Conservation (phyloP, 2,113 vertebrate genomes). For the Tyrannus savana region DNA sequence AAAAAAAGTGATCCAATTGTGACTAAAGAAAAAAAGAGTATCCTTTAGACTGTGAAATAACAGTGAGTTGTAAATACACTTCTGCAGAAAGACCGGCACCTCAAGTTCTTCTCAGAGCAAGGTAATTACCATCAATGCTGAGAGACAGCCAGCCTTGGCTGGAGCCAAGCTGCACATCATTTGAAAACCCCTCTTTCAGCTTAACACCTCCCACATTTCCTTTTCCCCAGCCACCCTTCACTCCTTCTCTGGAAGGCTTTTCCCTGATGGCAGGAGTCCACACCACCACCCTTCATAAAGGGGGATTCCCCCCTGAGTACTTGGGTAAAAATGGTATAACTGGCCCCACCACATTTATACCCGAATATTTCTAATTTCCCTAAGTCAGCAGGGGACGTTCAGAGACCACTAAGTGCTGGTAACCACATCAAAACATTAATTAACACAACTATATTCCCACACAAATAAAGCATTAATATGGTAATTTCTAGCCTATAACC, state of each 20-base stretch:
- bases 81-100: not conserved
- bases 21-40: not conserved
- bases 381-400: slow-evolving; percentile 52
- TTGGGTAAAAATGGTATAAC: not conserved
- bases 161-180: not conserved
- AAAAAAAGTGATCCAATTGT: not conserved
- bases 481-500: slow-evolving; percentile 64
- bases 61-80: not conserved
- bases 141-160: not conserved
- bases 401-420: slow-evolving; percentile 59
- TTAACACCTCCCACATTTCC: not conserved
- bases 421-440: slow-evolving; percentile 71
- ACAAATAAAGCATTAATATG: slow-evolving; percentile 73
- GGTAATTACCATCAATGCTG: not conserved
- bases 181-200: not conserved
- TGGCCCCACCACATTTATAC: not conserved
- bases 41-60: not conserved
- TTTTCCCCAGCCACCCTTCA: not conserved
- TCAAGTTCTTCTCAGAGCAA: not conserved
- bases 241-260: not conserved
- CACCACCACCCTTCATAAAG: not conserved
- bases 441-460: slow-evolving; percentile 66
- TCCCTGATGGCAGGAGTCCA: not conserved
- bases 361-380: slow-evolving; percentile 17
- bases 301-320: not conserved